Evolutionary conservation across 2,113 vertebrate species (phyloP), one percentile per base, ranked within the genome.

Genomic region (Cricetomys ansorgei): DNA sequence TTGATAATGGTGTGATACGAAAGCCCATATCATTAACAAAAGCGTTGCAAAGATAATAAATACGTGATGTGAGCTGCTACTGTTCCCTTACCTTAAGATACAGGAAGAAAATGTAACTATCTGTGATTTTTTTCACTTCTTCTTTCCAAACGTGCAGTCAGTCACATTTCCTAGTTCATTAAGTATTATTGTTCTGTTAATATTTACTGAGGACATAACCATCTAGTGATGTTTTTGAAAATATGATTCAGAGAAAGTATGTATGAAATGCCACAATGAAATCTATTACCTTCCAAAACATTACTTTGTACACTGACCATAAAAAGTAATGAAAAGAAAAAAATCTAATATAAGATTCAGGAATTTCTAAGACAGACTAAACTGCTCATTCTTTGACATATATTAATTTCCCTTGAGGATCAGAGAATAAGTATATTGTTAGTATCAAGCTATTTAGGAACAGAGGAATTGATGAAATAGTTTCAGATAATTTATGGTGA

Each of bases 341-440:
- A 55, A n/a, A 87, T 40, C 11, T 53, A 50, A 84, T 67, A 25
- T 37, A 87, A 79, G 64, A 85, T 72, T 93, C 5, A 72, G 31
- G 81, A 92, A 94, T 92, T 81, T 91, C 10, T 57, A 94, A 11
- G 4, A 81, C 50, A 64, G 11, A 3, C 5, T 88, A 83, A 90
- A 85, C 65, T 95, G 80, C 34, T 81, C 80, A 81, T n/a, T 19
- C 23, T 92, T 88, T 94, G 59, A 92, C 43, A 79, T 80, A 79
- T 27, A 64, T 76, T 86, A 95, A 94, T 95, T 94, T 95, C 7
- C 45, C 27, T 69, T 53, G 48, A 75, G 85, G 62, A 87, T 89
- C 23, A 96, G 93, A 95, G 50, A 83, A 91, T 40, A 96, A 64
- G 9, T 8, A 87, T 55, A 92, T 92, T 70, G 37, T 80, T 93